These are phyloP conservation scores for Hapalemur alaotrensis DNA, from an alignment of 2,797 vertebrate genomes.

Conservation along the genomic window DNA sequence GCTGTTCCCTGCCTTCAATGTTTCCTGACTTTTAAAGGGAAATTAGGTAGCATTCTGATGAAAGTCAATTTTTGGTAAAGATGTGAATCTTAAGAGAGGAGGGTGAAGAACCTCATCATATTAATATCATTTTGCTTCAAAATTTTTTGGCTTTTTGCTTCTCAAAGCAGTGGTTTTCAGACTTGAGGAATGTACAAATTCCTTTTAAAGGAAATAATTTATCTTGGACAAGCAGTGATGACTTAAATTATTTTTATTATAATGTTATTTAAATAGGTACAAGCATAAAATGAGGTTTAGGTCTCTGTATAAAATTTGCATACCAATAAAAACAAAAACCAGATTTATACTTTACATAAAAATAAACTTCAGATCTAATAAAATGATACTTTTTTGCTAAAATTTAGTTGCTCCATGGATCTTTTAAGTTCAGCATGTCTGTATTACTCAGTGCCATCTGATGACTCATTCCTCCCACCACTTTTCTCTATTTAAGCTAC, in stretches of 20 bases:
- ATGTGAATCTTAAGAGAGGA: neutral
- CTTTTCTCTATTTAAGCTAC: neutral
- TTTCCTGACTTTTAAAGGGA: neutral
- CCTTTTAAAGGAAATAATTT: conserved; percentile 53
- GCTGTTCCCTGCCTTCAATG: neutral
- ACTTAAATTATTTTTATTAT: conserved; percentile 43
- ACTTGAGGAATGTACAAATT: conserved; percentile 32
- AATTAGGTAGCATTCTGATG: neutral
- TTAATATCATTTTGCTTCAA: conserved; percentile 9
- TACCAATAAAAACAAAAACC: conserved; percentile 36
- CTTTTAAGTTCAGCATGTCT: neutral
- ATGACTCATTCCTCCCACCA: conserved; percentile 32
- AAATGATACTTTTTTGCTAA: neutral
- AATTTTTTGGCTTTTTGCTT: conserved; percentile 44
- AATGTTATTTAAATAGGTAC: conserved; percentile 32
- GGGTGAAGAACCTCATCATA: neutral
- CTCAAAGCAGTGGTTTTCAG: conserved; percentile 34
- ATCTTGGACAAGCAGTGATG: neutral
- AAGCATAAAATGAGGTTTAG: conserved; percentile 33
- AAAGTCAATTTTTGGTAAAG: conserved; percentile 30
- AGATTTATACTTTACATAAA: conserved; percentile 13
- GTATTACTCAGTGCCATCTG: neutral
- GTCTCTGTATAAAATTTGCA: conserved; percentile 6
- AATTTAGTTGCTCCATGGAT: neutral
- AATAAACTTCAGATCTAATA: conserved; percentile 12